Base-by-base conservation (phyloP, 2,113 vertebrate genomes). In the Chlorodrepanis virens region DNA sequence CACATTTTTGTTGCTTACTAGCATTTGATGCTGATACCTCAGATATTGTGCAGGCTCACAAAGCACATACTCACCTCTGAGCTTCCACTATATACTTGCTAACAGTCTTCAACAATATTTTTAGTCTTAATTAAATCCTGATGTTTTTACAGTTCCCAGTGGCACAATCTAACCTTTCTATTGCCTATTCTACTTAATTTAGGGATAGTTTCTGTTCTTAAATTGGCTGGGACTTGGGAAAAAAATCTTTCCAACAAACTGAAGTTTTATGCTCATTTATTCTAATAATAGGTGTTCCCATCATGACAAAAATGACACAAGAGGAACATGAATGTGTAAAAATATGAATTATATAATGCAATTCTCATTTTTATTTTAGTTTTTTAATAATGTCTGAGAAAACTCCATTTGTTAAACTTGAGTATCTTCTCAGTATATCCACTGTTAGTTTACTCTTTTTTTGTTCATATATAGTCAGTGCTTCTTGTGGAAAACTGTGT, bases 91-190 rank as follows among this genome's bases (percentile, higher is more conserved):
- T 29, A 31, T 20, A 22, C 18, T 89, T 81, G 9, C n/a, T 69
- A 92, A 49, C 1, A n/a, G 25, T 53, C 47, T 93, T 78, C 57
- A 79, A 74, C 9, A 27, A 27, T 68, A 47, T 13, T 64, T 88
- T 69, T 61, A 88, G 9, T 28, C 44, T 83, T 63, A 91, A 95
- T 84, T 95, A 93, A 87, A 91, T 95, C 21, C 39, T 88, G 59
- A 80, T 74, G 29, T 21, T 83, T 94, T 92, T 83, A 90, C 65
- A 74, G 63, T 49, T 90, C 79, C 79, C 83, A 35, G 23, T 77
- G 54, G 88, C 45, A 83, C 59, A 80, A 69, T 94, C 40, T 78
- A 87, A 92, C 9, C 29, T 90, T 87, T 89, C 42, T 82, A 57
- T 60, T 83, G 64, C 25, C 50, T 54, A 20, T 70, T 65, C 39